Evolutionary conservation across 2,888 invertebrate genomes (phyloP).

Genomic region (Polia nebulosa): DNA sequence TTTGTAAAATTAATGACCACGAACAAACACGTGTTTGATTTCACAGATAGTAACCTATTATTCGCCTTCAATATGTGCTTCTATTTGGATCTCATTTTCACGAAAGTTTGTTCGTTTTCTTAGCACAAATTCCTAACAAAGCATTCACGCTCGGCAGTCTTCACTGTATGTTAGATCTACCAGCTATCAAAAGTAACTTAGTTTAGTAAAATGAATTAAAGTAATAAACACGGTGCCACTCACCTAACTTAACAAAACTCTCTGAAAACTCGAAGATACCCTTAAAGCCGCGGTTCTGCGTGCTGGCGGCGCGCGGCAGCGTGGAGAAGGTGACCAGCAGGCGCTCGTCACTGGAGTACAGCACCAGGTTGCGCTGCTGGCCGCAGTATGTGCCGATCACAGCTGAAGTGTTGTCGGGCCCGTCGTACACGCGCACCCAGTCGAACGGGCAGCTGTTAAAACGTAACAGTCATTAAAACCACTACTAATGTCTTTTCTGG

Average conservation of each 20-base stretch:
- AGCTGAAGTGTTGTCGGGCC: slow-evolving; percentile 96
- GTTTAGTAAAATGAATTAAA: too few species aligned
- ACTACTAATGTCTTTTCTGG: too few species aligned
- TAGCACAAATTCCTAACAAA: too few species aligned
- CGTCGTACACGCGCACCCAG: slow-evolving; percentile 99
- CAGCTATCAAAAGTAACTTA: too few species aligned
- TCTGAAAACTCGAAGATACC: slow-evolving; percentile 99
- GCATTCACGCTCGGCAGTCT: neutral
- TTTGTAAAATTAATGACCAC: neutral
- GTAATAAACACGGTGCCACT: too few species aligned
- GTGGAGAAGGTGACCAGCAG: slow-evolving; percentile 98
- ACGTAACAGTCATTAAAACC: too few species aligned
- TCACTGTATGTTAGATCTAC: too few species aligned
- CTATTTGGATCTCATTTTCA: too few species aligned
- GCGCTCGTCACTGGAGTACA: slow-evolving; percentile 98
- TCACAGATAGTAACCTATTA: neutral
- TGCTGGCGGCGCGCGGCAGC: slow-evolving; percentile 97
- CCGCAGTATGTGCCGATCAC: slow-evolving; percentile 99
- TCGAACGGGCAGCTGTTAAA: slow-evolving; percentile 98
- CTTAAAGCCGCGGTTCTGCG: slow-evolving; percentile 99
- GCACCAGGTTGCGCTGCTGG: slow-evolving; percentile 98
- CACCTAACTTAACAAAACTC: slow-evolving; percentile 99
- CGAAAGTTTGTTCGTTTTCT: too few species aligned
- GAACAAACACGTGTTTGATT: neutral
- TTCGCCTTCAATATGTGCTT: too few species aligned